Evolutionary conservation across 2,888 invertebrate genomes (phyloP), one percentile per base, ranked within the genome.

Genomic region (Pyrgus malvae): DNA sequence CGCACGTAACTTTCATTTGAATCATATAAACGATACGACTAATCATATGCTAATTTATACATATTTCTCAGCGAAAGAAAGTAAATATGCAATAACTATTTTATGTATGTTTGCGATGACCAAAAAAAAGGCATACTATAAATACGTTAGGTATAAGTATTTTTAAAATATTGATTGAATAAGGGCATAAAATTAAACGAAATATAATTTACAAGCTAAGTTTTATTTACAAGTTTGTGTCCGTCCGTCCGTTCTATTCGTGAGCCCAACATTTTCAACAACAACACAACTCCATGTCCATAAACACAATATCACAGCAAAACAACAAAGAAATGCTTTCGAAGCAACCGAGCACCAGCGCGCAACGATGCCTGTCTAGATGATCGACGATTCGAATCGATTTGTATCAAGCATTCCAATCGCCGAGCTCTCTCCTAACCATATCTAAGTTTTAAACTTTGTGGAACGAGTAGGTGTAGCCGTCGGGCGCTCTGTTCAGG

Each of bases 401-500:
- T 78, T 76, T 76, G 67, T 78, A 76, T 75, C 67, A 72, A 68
- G 65, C 73, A 74, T 69, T 70, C 80, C 79, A 82, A 78, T 77
- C 81, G 77, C 80, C 81, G 74, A 74, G 73, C 69, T 69, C 66
- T 74, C 66, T 71, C 66, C 63, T 68, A 68, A 72, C 62, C 67
- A 68, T 72, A 74, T 73, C 74, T 76, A 76, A 75, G 65, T 70
- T 78, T 86, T 90, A 90, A 70, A 87, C 89, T 85, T 90, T 95
- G 89, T 94, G 95, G 91, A 96, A 96, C 64, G 94, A 95, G 87
- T 96, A 97, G 70, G 95, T 95, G 90, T 94, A 97, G 72, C 97
- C 97, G 74, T 97, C 97, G 33, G 96, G 96, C 57, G 95, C 96
- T 75, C 97, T 92, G 91, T 96, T 96, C 66, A 97, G 91, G 67